Evolutionary conservation across 2,797 vertebrate species (phyloP).

Genomic region (Brachyrhaphis roseni): DNA sequence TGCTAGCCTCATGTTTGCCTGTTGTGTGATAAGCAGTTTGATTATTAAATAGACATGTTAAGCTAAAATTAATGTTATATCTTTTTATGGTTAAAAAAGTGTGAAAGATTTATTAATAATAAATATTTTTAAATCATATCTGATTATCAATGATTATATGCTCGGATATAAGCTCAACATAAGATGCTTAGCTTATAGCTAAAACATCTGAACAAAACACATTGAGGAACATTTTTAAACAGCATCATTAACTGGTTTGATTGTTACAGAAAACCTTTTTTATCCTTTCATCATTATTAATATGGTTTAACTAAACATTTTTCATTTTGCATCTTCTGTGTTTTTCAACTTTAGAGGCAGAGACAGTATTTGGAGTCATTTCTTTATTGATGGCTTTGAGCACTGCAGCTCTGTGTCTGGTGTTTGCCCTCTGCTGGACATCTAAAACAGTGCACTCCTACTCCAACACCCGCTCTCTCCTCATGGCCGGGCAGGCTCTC

Average conservation of each 20-base stretch:
- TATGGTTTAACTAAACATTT: background rate
- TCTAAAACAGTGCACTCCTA: slow-evolving; percentile 79
- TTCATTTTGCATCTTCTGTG: background rate
- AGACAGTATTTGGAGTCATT: slow-evolving; percentile 77
- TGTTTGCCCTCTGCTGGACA: slow-evolving; percentile 85
- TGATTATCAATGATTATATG: background rate
- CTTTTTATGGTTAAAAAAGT: background rate
- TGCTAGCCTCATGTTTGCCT: background rate
- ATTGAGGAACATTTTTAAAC: background rate
- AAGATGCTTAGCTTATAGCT: background rate
- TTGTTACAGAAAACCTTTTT: background rate
- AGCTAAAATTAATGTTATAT: background rate
- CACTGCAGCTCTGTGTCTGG: slow-evolving; percentile 76
- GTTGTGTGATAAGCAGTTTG: background rate
- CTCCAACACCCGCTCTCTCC: slow-evolving; percentile 81
- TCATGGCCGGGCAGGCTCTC: slow-evolving; percentile 78
- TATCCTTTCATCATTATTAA: background rate
- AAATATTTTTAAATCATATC: background rate
- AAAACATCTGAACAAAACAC: background rate
- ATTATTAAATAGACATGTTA: background rate
- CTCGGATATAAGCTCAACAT: no score
- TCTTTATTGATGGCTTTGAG: slow-evolving; percentile 80
- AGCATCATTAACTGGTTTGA: background rate
- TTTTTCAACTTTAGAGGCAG: slow-evolving; percentile 70
- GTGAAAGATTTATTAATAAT: background rate